Percentiles rank a stretch among this genome's conserved stretches.
phyloP scores from a whole-genome alignment of 2,888 invertebrate genomes.

The Nemotelus nigrinus region DNA sequence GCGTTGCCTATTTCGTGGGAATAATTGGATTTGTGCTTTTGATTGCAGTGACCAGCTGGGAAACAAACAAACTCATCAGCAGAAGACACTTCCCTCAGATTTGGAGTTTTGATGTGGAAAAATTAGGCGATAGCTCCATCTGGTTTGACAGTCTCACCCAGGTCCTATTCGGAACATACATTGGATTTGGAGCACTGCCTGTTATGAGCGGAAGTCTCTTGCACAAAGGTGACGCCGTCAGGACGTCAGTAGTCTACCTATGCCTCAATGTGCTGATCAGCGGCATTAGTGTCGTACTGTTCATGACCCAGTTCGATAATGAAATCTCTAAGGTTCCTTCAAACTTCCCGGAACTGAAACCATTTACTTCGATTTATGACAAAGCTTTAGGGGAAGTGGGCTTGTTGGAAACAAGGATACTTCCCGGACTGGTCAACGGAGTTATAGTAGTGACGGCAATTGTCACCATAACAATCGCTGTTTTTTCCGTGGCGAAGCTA shows the following conservation, averaged over 20 bases:
- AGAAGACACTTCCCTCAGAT: slow-evolving; percentile 61
- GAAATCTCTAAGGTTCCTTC: slow-evolving; percentile 53
- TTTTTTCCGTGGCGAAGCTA: slow-evolving; percentile 63
- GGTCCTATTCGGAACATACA: slow-evolving; percentile 63
- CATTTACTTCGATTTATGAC: slow-evolving; percentile 63
- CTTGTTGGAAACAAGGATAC: slow-evolving; percentile 54
- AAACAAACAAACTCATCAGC: slow-evolving; percentile 60
- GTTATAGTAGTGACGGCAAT: slow-evolving; percentile 61
- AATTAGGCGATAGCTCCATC: slow-evolving; percentile 59
- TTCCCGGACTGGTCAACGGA: slow-evolving; percentile 60
- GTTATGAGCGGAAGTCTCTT: slow-evolving; percentile 65
- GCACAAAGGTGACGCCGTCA: slow-evolving; percentile 64
- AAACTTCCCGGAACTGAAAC: slow-evolving; percentile 59
- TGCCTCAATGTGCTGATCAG: slow-evolving; percentile 64
- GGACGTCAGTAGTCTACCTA: slow-evolving; percentile 63
- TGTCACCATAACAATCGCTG: slow-evolving; percentile 60
- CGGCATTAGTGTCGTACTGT: slow-evolving; percentile 63
- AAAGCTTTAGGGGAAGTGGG: slow-evolving; percentile 55
- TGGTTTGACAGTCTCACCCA: slow-evolving; percentile 65
- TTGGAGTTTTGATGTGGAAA: slow-evolving; percentile 58
- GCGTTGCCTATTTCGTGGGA: slow-evolving; percentile 61
- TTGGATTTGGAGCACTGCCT: slow-evolving; percentile 63
- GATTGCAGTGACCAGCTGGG: slow-evolving; percentile 62
- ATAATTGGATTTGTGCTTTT: slow-evolving; percentile 59
- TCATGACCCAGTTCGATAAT: slow-evolving; percentile 63